phyloP scores from a whole-genome alignment of 1,140 invertebrate species.

The Harlomillsia oculata region DNA sequence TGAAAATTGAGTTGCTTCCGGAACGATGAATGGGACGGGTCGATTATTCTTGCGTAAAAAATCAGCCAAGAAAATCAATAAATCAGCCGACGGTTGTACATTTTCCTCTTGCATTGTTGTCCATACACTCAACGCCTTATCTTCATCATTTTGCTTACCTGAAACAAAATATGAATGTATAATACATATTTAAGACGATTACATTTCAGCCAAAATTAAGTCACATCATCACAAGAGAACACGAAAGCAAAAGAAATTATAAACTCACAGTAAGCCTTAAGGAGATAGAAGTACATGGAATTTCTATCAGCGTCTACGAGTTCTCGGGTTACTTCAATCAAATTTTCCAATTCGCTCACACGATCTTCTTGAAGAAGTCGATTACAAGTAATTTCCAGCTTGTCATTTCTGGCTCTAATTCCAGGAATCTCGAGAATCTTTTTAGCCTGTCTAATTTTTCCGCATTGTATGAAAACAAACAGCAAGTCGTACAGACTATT shows the following conservation, averaged over 20 bases:
- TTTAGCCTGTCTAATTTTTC: conserved; percentile 60
- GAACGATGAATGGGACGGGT: conserved; percentile 57
- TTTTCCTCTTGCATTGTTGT: conserved; percentile 71
- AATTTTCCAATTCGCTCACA: conserved; percentile 56
- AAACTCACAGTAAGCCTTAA: conserved; percentile 55
- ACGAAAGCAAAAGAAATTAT: background rate
- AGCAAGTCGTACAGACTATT: conserved; percentile 72
- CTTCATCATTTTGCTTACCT: conserved; percentile 48
- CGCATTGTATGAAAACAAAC: conserved; percentile 66
- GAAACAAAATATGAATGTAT: conserved; percentile 2
- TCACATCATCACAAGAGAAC: background rate
- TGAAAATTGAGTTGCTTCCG: no score
- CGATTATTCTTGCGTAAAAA: conserved; percentile 53
- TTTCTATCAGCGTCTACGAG: conserved; percentile 61
- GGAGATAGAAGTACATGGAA: conserved; percentile 60
- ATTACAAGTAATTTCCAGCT: conserved; percentile 49
- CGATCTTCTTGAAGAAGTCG: conserved; percentile 51
- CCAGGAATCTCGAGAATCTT: conserved; percentile 73
- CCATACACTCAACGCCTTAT: conserved; percentile 65
- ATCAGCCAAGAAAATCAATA: conserved; percentile 54
- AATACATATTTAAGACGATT: background rate
- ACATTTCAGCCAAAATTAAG: no score
- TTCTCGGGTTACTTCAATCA: conserved; percentile 63
- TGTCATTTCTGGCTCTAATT: conserved; percentile 49
- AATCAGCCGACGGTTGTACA: conserved; percentile 55